Evolutionary conservation across 2,113 vertebrate species (phyloP), one percentile per base, ranked within the genome.

Genomic region (Phycodurus eques): DNA sequence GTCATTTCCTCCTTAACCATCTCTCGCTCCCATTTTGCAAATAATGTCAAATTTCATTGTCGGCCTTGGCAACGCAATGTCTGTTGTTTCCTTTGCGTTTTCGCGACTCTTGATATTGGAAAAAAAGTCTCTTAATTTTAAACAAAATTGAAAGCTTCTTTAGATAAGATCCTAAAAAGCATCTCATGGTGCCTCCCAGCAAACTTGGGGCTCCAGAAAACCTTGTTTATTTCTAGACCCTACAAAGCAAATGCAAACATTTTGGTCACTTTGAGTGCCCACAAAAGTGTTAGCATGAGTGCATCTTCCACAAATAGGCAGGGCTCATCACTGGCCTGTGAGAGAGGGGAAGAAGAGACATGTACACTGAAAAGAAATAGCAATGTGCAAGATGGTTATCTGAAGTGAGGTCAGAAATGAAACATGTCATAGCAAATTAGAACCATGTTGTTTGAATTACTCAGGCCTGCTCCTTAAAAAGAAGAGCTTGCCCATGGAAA

Each of bases 381-480:
- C 14, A 46, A 70, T 8, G 86, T 90, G 89, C 83, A 83, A 87
- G 91, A 92, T 89, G 85, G 86, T 87, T 92, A 93, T 93, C 92
- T 93, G 89, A 92, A 89, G 90, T 88, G 88, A 91, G 90, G 90
- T 92, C 91, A 91, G 88, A 93, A 92, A 93, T 93, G 89, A 92
- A 92, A 93, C 91, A 93, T 92, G 92, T 93, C 92, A 92, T 89
- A 91, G 92, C 92, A 92, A 93, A 94, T 93, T 93, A 93, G 80
- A 85, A 79, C 88, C 92, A 93, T 91, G 91, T 90, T 92, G 90
- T 93, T 92, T 91, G 89, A 92, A 94, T 93, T 93, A 93, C 86
- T 86, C 74, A 8, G 79, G 80, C 79, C 81, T 85, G 86, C 83
- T 88, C 73, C 83, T 89, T 89, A 74, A 88, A 69, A 54, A 87